A percentile compares a stretch with the other conserved stretches of the same genome.
Conservation (phyloP, 2,113 vertebrate genomes). For the Pogonocichla stellata region DNA sequence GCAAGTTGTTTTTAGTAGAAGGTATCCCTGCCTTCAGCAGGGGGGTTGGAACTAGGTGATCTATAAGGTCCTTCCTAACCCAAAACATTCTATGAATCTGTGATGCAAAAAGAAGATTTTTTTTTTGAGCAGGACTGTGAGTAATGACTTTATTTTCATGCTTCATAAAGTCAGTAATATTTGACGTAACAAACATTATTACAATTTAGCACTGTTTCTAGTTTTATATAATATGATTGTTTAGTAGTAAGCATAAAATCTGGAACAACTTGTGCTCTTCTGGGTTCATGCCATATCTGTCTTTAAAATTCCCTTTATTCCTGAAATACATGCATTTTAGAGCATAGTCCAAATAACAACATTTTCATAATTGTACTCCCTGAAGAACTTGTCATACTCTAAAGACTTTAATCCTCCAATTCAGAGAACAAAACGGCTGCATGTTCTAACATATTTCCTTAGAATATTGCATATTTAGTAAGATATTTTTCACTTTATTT, state of each 20-base stretch:
- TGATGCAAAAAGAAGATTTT: neutral
- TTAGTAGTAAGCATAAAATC: constrained; percentile 29
- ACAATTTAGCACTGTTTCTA: constrained; percentile 9
- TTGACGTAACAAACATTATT: constrained; percentile 3
- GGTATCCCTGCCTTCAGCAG: neutral
- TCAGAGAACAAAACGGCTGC: constrained; percentile 37
- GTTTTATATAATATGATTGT: constrained; percentile 28
- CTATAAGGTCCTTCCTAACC: neutral
- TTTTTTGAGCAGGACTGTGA: neutral
- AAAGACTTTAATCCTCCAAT: constrained; percentile 53
- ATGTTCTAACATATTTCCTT: constrained; percentile 52
- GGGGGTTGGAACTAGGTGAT: neutral
- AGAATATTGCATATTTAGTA: constrained; percentile 15
- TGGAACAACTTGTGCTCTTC: constrained; percentile 33
- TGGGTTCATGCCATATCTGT: constrained; percentile 2
- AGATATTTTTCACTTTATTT: constrained; percentile 3
- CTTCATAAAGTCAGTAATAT: neutral
- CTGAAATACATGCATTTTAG: constrained; percentile 13
- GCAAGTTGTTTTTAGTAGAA: neutral
- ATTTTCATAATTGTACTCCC: constrained; percentile 50
- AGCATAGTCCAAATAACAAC: constrained; percentile 5
- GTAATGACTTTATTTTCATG: constrained; percentile 14
- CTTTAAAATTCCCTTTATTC: constrained; percentile 54
- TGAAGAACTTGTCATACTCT: constrained; percentile 31
- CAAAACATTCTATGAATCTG: neutral